These are phyloP conservation scores for Hafferia zeledoni DNA, from an alignment of 2,797 vertebrate genomes.

Conservation along the genomic window DNA sequence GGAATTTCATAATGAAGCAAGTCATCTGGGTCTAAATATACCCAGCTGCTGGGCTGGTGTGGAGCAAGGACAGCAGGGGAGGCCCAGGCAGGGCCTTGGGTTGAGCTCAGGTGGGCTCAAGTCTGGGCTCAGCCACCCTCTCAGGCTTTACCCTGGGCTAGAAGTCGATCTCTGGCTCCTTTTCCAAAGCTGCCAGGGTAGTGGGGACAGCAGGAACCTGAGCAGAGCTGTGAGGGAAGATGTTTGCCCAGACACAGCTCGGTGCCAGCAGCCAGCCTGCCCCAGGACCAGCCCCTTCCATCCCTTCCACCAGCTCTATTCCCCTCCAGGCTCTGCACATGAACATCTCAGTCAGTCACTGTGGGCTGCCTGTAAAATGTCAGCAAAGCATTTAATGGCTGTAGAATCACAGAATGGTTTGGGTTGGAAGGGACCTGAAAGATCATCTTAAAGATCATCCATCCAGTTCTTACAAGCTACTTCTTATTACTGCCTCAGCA, in stretches of 20 bases:
- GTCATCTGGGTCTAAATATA: not conserved
- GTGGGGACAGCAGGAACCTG: rapidly evolving
- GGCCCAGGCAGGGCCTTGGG: not conserved
- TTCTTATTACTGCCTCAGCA: conserved; percentile 52
- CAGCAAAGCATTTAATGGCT: not conserved
- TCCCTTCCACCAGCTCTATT: not conserved
- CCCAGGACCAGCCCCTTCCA: not conserved
- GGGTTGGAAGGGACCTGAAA: not conserved
- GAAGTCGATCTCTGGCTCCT: rapidly evolving
- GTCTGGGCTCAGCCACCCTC: not conserved
- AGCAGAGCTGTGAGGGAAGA: not conserved
- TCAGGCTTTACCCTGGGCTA: not conserved
- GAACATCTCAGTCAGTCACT: not conserved
- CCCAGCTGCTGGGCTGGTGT: rapidly evolving
- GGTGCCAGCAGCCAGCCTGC: not conserved
- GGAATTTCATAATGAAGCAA: not conserved
- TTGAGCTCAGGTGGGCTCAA: not conserved
- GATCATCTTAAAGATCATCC: not conserved
- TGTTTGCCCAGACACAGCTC: rapidly evolving
- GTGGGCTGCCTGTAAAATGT: not conserved
- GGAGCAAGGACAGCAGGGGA: not conserved
- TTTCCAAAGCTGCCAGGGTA: rapidly evolving
- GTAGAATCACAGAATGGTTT: rapidly evolving
- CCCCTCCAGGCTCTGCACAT: not conserved
- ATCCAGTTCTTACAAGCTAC: not conserved